Evolutionary conservation across 1,140 invertebrate species (phyloP).

Genomic region (Sitophilus oryzae): DNA sequence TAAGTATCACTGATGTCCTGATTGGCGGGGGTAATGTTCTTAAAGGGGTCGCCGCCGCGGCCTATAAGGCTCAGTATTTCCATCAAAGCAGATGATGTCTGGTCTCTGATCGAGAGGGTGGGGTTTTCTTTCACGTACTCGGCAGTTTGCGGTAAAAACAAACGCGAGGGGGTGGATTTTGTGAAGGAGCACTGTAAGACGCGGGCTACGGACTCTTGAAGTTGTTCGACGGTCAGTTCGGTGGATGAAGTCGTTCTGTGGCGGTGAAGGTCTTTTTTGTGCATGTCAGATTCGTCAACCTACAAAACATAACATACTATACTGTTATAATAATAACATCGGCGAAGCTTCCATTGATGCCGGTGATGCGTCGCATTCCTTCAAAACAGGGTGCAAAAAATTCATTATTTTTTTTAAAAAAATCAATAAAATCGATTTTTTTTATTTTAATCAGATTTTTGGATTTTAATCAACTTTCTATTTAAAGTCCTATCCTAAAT

Average conservation of each 20-base stretch:
- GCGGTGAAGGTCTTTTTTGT: slow-evolving; percentile 33
- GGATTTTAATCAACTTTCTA: too few species aligned
- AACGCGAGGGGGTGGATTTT: slow-evolving; percentile 50
- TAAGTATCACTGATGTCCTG: slow-evolving; percentile 47
- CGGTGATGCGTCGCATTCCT: too few species aligned
- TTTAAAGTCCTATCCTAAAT: too few species aligned
- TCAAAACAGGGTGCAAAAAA: too few species aligned
- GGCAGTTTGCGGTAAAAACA: slow-evolving; percentile 60
- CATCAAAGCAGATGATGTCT: slow-evolving; percentile 61
- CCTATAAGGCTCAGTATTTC: slow-evolving; percentile 59
- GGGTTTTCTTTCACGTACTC: slow-evolving; percentile 48
- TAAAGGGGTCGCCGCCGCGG: slow-evolving; percentile 56
- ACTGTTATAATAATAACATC: too few species aligned
- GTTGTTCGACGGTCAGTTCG: slow-evolving; percentile 52
- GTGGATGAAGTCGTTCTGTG: slow-evolving; percentile 36
- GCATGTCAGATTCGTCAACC: slow-evolving; percentile 42
- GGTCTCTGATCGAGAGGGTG: slow-evolving; percentile 47
- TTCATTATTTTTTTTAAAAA: too few species aligned
- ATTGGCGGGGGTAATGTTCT: slow-evolving; percentile 47
- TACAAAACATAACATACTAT: slow-evolving; percentile 17
- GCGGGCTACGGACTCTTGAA: slow-evolving; percentile 54
- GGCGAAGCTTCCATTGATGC: too few species aligned
- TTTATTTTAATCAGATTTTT: too few species aligned
- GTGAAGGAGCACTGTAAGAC: slow-evolving; percentile 63
- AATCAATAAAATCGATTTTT: too few species aligned